phyloP scores from a whole-genome alignment of 2,888 invertebrate genomes.

The Rhorus exstirpatorius region DNA sequence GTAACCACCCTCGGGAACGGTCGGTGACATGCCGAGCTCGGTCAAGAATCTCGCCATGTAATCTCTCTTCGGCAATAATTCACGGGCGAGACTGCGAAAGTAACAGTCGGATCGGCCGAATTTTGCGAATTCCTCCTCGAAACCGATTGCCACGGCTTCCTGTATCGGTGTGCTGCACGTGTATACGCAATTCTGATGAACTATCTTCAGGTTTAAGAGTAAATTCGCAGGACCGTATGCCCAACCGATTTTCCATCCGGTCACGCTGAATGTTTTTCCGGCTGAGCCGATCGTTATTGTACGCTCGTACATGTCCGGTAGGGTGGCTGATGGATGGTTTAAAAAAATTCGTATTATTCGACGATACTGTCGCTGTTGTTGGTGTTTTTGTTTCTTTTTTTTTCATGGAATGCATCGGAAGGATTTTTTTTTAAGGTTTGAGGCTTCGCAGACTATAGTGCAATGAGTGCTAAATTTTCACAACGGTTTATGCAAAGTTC shows the following conservation, averaged over 20 bases:
- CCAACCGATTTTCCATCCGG: constrained; percentile 99
- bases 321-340: constrained; percentile 90
- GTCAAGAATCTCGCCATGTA: constrained; percentile 91
- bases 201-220: constrained; percentile 93
- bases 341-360: too few species aligned
- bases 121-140: constrained; percentile 93
- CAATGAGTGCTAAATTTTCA: too few species aligned
- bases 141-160: constrained; percentile 96
- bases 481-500: too few species aligned
- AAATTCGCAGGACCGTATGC: constrained; percentile 95
- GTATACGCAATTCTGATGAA: constrained; percentile 98
- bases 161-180: constrained; percentile 96
- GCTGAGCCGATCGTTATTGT: constrained; percentile 99
- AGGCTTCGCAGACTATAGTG: too few species aligned
- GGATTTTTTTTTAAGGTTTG: too few species aligned
- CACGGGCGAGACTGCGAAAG: constrained; percentile 91
- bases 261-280: constrained; percentile 99
- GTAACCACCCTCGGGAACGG: constrained; percentile 98
- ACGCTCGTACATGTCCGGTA: constrained; percentile 99
- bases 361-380: background rate
- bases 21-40: constrained; percentile 95
- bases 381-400: too few species aligned
- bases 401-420: too few species aligned
- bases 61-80: constrained; percentile 93
- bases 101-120: constrained; percentile 93